Conservation (phyloP, 2,113 vertebrate genomes). For the Chaenogobius annularis region DNA sequence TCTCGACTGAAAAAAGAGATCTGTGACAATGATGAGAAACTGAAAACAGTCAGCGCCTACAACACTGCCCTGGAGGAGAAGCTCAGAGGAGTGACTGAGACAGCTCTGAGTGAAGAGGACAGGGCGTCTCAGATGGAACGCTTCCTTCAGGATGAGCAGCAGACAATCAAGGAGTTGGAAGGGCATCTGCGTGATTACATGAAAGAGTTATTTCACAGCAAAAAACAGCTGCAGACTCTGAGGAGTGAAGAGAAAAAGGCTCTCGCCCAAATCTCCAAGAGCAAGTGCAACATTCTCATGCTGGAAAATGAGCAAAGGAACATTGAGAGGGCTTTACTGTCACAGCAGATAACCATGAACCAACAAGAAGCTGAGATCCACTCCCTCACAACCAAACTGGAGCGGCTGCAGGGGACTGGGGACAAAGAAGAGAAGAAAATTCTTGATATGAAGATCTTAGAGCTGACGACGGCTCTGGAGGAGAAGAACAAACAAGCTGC, state of each 20-base stretch:
- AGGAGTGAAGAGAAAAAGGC: slow-evolving; percentile 78
- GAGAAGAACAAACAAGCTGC: slow-evolving; percentile 75
- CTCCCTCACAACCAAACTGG: slow-evolving; percentile 79
- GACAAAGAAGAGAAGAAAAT: slow-evolving; percentile 80
- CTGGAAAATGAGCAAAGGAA: slow-evolving; percentile 75
- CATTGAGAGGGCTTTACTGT: slow-evolving; percentile 79
- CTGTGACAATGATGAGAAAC: slow-evolving; percentile 73
- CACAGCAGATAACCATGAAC: slow-evolving; percentile 81
- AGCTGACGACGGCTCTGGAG: slow-evolving; percentile 78
- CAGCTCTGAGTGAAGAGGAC: slow-evolving; percentile 83
- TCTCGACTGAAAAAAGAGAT: slow-evolving; percentile 82
- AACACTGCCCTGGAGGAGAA: slow-evolving; percentile 77
- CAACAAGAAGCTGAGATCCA: slow-evolving; percentile 85
- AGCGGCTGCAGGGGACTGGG: slow-evolving; percentile 81
- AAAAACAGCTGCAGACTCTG: slow-evolving; percentile 76
- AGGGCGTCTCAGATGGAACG: slow-evolving; percentile 84
- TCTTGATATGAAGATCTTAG: slow-evolving; percentile 78
- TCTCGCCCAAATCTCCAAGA: slow-evolving; percentile 75
- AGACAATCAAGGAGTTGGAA: slow-evolving; percentile 85
- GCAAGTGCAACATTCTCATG: slow-evolving; percentile 70
- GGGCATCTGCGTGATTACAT: slow-evolving; percentile 74
- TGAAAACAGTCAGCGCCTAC: slow-evolving; percentile 69
- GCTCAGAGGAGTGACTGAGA: slow-evolving; percentile 77
- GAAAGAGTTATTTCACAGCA: slow-evolving; percentile 77
- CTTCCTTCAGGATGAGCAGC: slow-evolving; percentile 84